Evolutionary conservation across 2,797 vertebrate genomes (phyloP).

Genomic region (Austrolebias charrua): DNA sequence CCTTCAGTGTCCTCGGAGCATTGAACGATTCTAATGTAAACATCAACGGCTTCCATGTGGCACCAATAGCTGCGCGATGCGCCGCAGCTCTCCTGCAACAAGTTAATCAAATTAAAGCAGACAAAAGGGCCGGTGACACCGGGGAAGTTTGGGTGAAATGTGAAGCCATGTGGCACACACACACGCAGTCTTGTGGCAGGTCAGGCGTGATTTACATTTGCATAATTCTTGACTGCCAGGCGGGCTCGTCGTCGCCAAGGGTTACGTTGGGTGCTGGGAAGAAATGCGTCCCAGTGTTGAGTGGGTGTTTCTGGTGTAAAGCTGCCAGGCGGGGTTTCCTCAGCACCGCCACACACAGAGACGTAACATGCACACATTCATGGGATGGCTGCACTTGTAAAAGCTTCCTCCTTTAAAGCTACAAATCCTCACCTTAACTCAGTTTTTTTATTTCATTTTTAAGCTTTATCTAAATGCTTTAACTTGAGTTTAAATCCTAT

Average conservation of each 20-base stretch:
- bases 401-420: not conserved
- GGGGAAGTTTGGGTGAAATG: conserved; percentile 61
- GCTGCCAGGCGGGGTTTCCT: conserved; percentile 28
- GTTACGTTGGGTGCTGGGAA: conserved; percentile 50
- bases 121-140: conserved; percentile 66
- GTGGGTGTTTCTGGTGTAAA: conserved; percentile 33
- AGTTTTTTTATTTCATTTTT: not conserved
- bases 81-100: conserved; percentile 50
- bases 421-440: not conserved
- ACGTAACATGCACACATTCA: conserved; percentile 12
- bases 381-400: not conserved
- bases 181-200: conserved; percentile 46
- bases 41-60: conserved; percentile 36
- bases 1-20: conserved; percentile 23
- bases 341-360: conserved; percentile 24
- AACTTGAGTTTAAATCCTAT: not conserved
- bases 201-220: conserved; percentile 57
- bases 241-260: conserved; percentile 50
- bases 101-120: conserved; percentile 70
- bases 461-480: not conserved
- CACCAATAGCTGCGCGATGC: conserved; percentile 33
- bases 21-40: conserved; percentile 43
- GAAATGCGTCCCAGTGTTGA: conserved; percentile 35
- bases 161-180: conserved; percentile 48
- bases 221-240: conserved; percentile 52